Evolutionary conservation across 2,113 vertebrate genomes (phyloP), one percentile per base, ranked within the genome.

Genomic region (Paramisgurnus dabryanus): DNA sequence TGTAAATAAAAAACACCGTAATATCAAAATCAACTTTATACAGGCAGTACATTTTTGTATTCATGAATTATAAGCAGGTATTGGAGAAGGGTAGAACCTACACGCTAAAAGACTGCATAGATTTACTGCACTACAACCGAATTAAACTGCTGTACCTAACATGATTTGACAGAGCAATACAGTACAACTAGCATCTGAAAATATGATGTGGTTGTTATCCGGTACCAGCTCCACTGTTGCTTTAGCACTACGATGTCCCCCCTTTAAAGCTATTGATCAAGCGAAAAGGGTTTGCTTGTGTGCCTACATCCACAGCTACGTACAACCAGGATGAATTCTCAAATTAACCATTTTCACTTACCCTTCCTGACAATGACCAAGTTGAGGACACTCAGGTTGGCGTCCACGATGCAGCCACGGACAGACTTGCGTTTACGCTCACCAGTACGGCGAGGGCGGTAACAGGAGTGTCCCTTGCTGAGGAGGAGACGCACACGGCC

Each of bases 381-480:
- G 82, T 98, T 99, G 83, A 99, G 92, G 77, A 99, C 98, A 7
- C 98, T 99, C 61, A 99, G 86, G 83, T 99, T 99, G 50, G 96
- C 97, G 61, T 99, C 98, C 6, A 99, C 98, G 0, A 99, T 98
- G 91, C 97, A 99, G 4, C 98, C 98, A 0, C 97, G 95, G 11
- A 99, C 98, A 0, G 97, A 99, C 82, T 99, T 99, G 89, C 98
- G 96, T 63, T 98, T 99, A 8, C 97, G 94, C 85, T 99, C 98
- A 6, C 98, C 97, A 0, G 96, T 98, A 85, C 97, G 94, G 66
- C 98, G 91, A 0, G 98, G 98, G 81, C 98, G 95, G 39, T 98
- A 99, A 87, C 97, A 99, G 68, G 98, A 99, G 83, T 99, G 97
- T 9, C 98, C 97, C 90, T 99, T 99, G 89, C 96, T 98, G 80